Evolutionary conservation across 1,140 invertebrate species (phyloP), one percentile per base, ranked within the genome.

Genomic region (Melanaphis sacchari): DNA sequence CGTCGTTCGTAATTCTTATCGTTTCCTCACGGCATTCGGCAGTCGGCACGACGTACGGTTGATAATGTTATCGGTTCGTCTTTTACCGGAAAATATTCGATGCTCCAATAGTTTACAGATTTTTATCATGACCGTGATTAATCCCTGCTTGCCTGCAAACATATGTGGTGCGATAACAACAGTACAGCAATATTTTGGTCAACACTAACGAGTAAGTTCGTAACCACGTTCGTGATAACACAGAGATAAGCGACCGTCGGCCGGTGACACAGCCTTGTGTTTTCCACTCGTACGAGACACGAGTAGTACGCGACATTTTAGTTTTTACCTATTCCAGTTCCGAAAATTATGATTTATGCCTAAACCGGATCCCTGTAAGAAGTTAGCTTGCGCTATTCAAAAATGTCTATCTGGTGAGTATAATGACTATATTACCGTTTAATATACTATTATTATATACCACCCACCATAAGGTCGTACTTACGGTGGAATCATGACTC

Each of bases 371-470:
- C 97, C 97, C 22, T 98, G 97, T 95, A 98, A 98, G 95, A 95
- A 95, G 94, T 96, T 96, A 94, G 97, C 97, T 87, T 98, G 97
- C 95, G 96, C 96, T 94, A 97, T 98, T 94, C 97, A 98, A 96
- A 96, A 96, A 94, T 98, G 97, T 95, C 96, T 98, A 94, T 96
- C 96, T 95, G 96, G 97, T 98, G 95, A 96, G 95, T 96, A 94
- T 94, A n/a, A 89, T 36, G 22, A 36, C 18, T 88, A 5, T 36
- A 46, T 22, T 40, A 43, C 15, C 18, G 15, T 49, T 18, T 49
- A 21, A 15, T 49, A 76, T 76, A 76, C 31, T 18, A 18, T 24
- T 26, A 46, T 4, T 7, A 49, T 49, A 49, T 24, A 52, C 21
- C 7, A 24, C 4, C 52, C 7, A 15, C 11, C 5, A 66, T 18